Percentiles rank a stretch among this genome's conserved stretches.
Evolutionary conservation across 1,140 invertebrate species (phyloP).

Genomic region (Drosophila ironensis): DNA sequence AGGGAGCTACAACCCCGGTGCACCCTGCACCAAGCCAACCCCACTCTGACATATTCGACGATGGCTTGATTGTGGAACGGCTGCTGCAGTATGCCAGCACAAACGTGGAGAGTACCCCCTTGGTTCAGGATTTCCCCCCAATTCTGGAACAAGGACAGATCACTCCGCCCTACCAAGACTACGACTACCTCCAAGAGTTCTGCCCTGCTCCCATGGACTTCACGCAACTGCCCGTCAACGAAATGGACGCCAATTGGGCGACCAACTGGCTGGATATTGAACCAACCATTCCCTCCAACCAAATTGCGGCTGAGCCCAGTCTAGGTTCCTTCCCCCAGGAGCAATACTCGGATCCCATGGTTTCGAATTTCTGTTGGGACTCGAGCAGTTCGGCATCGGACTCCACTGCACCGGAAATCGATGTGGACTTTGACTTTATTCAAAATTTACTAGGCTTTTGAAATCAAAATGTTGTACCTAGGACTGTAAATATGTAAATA

Average conservation of each 20-base stretch:
- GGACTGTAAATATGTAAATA: not conserved
- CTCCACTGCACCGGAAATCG: slow-evolving; percentile 25
- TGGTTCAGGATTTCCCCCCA: not conserved
- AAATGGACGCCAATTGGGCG: slow-evolving; percentile 8
- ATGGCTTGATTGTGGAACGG: slow-evolving; percentile 56
- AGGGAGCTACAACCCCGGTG: not conserved
- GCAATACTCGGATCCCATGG: not conserved
- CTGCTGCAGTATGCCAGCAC: slow-evolving; percentile 45
- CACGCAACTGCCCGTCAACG: not conserved
- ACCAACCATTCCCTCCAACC: not conserved
- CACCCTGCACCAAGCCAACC: not conserved
- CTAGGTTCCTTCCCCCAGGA: not conserved
- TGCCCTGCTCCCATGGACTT: not conserved
- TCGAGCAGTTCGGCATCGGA: slow-evolving; percentile 20
- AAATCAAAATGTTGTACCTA: not conserved
- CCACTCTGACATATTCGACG: slow-evolving; percentile 4
- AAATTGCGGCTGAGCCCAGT: not conserved
- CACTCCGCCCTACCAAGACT: slow-evolving; percentile 24
- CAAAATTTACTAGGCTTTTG: slow-evolving; percentile 51
- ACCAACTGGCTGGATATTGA: slow-evolving; percentile 4
- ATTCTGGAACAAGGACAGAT: slow-evolving; percentile 2
- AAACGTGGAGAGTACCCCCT: not conserved
- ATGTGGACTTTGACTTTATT: slow-evolving; percentile 55
- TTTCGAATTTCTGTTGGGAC: slow-evolving; percentile 35
- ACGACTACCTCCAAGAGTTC: slow-evolving; percentile 24